Evolutionary conservation across 2,888 invertebrate species (phyloP).

Genomic region (Serripes groenlandicus): DNA sequence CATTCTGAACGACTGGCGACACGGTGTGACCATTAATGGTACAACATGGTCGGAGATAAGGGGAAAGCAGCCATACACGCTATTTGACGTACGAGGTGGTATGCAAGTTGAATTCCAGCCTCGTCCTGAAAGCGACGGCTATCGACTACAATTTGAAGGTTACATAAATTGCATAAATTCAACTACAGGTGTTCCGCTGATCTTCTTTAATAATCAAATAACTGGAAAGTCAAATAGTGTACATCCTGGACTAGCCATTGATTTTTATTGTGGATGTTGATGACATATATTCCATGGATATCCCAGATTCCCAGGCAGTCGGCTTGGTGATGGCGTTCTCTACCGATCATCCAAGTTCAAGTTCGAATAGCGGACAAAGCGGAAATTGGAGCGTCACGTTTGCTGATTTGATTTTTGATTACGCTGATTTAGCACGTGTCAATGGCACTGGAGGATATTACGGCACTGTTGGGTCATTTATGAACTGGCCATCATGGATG

Average conservation of each 20-base stretch:
- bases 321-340: conserved; percentile 56
- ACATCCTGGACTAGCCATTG: background rate
- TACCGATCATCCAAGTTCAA: background rate
- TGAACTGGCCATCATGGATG: conserved; percentile 69
- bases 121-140: conserved; percentile 32
- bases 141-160: conserved; percentile 52
- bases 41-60: conserved; percentile 62
- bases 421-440: conserved; percentile 22
- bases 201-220: conserved; percentile 58
- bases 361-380: background rate
- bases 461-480: conserved; percentile 59
- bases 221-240: conserved; percentile 50
- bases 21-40: conserved; percentile 52
- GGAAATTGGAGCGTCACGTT: conserved; percentile 57
- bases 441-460: conserved; percentile 37
- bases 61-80: conserved; percentile 43
- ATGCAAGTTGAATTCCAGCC: conserved; percentile 32
- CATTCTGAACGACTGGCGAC: conserved; percentile 12
- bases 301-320: conserved; percentile 42
- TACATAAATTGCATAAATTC: conserved; percentile 32
- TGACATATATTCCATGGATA: conserved; percentile 57
- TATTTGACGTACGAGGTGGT: conserved; percentile 55
- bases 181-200: conserved; percentile 32
- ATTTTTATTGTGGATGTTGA: conserved; percentile 51
- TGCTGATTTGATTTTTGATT: conserved; percentile 52